Percentiles rank a stretch among this genome's conserved stretches.
These are phyloP conservation scores for Amblyopsis rosae DNA, from an alignment of 2,113 vertebrate genomes.

Conservation along the genomic window DNA sequence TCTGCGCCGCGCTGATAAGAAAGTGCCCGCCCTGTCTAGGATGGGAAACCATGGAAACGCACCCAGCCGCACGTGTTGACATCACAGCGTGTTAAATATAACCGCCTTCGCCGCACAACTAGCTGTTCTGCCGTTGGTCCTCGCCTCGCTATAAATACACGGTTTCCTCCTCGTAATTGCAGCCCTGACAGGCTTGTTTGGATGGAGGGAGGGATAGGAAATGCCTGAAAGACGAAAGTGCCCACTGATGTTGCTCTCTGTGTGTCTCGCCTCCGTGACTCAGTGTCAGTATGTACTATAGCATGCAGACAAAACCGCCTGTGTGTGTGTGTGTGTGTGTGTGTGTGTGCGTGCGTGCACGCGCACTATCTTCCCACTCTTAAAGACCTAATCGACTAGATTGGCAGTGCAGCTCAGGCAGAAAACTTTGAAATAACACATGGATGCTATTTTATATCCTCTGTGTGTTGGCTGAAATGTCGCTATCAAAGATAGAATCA, in stretches of 20 bases:
- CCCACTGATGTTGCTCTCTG: slow-evolving; percentile 13
- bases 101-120: slow-evolving; percentile 66
- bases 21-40: slow-evolving; percentile 59
- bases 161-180: slow-evolving; percentile 76
- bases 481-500: no score
- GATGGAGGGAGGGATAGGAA: slow-evolving; percentile 62
- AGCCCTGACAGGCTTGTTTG: slow-evolving; percentile 67
- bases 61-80: slow-evolving; percentile 71
- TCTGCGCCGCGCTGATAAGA: slow-evolving; percentile 65
- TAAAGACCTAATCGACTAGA: no score
- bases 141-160: slow-evolving; percentile 76
- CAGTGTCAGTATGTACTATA: neutral
- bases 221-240: slow-evolving; percentile 48
- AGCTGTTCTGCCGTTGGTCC: slow-evolving; percentile 72
- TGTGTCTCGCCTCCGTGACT: slow-evolving; percentile 9
- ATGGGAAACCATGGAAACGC: slow-evolving; percentile 76
- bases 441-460: no score
- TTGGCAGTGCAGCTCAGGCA: no score
- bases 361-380: no score
- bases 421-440: no score
- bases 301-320: no score
- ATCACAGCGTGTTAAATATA: slow-evolving; percentile 78
- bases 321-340: no score
- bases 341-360: no score
- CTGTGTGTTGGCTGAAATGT: no score